Evolutionary conservation across 1,140 invertebrate species (phyloP).

Genomic region (Sipha flava): DNA sequence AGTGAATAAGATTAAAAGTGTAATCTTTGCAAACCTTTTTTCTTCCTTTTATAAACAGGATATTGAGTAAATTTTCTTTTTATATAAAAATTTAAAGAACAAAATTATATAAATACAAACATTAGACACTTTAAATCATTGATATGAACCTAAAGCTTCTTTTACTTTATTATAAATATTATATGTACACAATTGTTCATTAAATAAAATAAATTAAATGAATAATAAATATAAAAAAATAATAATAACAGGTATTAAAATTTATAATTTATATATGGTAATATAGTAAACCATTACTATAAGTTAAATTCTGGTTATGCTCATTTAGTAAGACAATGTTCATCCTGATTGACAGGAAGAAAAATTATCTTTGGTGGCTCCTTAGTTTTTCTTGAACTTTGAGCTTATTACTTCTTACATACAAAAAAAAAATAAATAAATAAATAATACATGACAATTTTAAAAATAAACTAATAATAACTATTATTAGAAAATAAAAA

Average conservation of each 20-base stretch:
- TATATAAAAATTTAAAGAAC: not conserved
- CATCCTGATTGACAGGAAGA: too few relatives aligned
- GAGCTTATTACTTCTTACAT: not conserved
- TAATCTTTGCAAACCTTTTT: not conserved
- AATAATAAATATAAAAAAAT: not conserved
- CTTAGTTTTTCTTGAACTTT: too few relatives aligned
- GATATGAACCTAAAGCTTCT: not conserved
- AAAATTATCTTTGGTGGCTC: too few relatives aligned
- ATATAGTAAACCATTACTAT: too few relatives aligned
- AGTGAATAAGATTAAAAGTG: too few relatives aligned
- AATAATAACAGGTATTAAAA: slow-evolving; percentile 14
- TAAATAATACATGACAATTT: too few relatives aligned
- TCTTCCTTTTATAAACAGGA: not conserved
- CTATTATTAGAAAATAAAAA: too few relatives aligned
- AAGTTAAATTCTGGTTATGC: too few relatives aligned
- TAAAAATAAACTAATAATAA: too few relatives aligned
- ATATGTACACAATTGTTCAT: not conserved
- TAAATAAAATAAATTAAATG: not conserved
- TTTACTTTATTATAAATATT: slow-evolving; percentile 6
- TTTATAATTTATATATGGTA: not conserved
- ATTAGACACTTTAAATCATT: not conserved
- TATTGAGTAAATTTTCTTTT: not conserved
- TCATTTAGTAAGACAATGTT: not conserved
- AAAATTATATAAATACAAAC: not conserved
- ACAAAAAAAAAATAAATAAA: too few relatives aligned